phyloP scores from a whole-genome alignment of 2,113 vertebrate genomes.

The Orycteropus afer region DNA sequence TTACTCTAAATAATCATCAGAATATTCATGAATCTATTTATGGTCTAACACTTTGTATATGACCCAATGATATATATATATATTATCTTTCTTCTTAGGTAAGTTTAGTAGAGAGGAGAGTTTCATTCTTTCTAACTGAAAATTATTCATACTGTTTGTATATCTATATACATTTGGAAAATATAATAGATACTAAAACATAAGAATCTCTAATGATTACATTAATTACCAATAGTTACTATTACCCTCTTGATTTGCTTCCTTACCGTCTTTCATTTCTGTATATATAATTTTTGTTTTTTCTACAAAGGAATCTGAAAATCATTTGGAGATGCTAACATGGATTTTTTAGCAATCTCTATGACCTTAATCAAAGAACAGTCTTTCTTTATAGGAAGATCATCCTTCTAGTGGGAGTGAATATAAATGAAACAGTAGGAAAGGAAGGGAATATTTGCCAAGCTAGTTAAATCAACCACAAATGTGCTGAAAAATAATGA shows the following conservation, averaged over 20 bases:
- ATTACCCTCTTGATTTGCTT: neutral
- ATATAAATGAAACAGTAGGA: neutral
- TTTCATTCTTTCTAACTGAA: conserved; percentile 30
- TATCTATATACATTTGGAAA: neutral
- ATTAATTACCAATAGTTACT: neutral
- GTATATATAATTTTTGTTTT: neutral
- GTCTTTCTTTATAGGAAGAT: neutral
- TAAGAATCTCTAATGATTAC: neutral
- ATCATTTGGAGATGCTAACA: neutral
- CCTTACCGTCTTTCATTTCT: neutral
- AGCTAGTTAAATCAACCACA: neutral
- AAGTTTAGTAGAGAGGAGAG: neutral
- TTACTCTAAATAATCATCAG: conserved; percentile 27
- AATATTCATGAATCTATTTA: conserved; percentile 29
- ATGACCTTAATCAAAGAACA: neutral
- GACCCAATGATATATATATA: neutral
- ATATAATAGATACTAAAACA: conserved; percentile 11
- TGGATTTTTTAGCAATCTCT: neutral
- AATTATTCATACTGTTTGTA: neutral
- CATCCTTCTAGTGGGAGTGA: neutral
- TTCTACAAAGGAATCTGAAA: conserved; percentile 2
- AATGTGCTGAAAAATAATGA: neutral
- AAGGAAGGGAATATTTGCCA: neutral
- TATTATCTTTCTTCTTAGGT: neutral
- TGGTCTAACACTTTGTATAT: neutral